phyloP scores from a whole-genome alignment of 2,113 vertebrate genomes.

The Aplodontia rufa region DNA sequence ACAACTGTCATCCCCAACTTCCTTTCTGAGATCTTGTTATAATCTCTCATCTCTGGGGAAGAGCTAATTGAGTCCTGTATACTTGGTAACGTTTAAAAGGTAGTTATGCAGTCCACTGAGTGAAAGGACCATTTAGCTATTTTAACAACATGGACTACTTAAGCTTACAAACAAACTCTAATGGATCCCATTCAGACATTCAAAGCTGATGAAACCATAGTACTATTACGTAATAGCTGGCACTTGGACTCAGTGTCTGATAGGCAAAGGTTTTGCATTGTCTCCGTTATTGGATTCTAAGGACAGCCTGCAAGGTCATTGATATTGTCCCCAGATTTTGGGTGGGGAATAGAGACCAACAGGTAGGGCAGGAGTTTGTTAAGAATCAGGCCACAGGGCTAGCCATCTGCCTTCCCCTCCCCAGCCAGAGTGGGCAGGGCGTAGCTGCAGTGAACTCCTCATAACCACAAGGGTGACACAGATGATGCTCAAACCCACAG shows the following conservation, averaged over 20 bases:
- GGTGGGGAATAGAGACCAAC: not conserved
- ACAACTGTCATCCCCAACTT: not conserved
- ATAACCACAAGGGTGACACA: fast-evolving
- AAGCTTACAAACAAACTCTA: constrained; percentile 2
- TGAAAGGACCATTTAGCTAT: not conserved
- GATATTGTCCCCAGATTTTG: not conserved
- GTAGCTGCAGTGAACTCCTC: not conserved
- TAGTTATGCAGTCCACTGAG: not conserved
- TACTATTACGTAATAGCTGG: not conserved
- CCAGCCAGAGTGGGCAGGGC: too few species aligned
- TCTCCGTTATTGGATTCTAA: not conserved
- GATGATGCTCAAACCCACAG: not conserved
- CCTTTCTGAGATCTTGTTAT: not conserved
- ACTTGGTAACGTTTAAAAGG: not conserved
- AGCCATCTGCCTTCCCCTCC: not conserved
- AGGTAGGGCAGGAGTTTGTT: not conserved
- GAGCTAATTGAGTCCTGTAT: not conserved
- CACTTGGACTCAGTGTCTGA: not conserved
- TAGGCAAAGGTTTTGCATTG: not conserved
- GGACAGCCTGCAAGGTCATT: not conserved
- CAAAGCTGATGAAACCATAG: not conserved
- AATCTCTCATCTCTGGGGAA: not conserved
- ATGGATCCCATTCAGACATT: not conserved
- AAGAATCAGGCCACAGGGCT: not conserved
- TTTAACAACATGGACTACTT: not conserved